These are phyloP conservation scores for Eupristina koningsbergeri DNA, from an alignment of 1,140 invertebrate genomes.

Conservation along the genomic window DNA sequence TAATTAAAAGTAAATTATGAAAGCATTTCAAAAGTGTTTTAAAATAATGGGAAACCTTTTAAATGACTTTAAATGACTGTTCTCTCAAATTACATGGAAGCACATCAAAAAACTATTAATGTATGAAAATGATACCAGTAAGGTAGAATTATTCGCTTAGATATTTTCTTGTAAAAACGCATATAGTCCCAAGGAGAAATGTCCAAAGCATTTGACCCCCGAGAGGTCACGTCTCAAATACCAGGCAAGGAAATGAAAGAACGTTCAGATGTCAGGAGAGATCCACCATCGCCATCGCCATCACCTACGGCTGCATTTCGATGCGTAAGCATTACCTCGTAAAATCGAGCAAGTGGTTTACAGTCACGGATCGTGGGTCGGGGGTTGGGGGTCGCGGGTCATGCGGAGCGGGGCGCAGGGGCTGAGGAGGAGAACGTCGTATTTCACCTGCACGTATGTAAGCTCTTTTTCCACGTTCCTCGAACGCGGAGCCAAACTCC, in stretches of 20 bases:
- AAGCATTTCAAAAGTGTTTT: too few species aligned
- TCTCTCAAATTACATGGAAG: too few species aligned
- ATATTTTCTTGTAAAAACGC: background rate
- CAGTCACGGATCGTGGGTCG: too few species aligned
- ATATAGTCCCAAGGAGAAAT: background rate
- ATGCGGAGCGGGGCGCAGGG: background rate
- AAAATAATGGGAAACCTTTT: too few species aligned
- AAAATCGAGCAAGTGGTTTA: slow-evolving; percentile 11
- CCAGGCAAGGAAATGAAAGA: slow-evolving; percentile 31
- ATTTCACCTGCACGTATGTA: slow-evolving; percentile 55
- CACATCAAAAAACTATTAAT: too few species aligned
- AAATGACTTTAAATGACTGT: too few species aligned
- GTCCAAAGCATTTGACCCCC: background rate
- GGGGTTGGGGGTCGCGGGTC: background rate
- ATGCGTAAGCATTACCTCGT: slow-evolving; percentile 55
- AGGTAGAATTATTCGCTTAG: background rate
- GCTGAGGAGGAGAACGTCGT: slow-evolving; percentile 54
- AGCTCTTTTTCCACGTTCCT: slow-evolving; percentile 65
- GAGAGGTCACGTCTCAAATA: slow-evolving; percentile 17
- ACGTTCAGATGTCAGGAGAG: slow-evolving; percentile 6
- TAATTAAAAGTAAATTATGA: too few species aligned
- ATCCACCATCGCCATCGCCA: slow-evolving; percentile 40
- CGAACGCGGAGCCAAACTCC: slow-evolving; percentile 55
- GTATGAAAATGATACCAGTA: background rate
- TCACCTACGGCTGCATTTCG: slow-evolving; percentile 48